Conservation (phyloP, 1,140 invertebrate genomes). For the Euwallacea fornicatus region DNA sequence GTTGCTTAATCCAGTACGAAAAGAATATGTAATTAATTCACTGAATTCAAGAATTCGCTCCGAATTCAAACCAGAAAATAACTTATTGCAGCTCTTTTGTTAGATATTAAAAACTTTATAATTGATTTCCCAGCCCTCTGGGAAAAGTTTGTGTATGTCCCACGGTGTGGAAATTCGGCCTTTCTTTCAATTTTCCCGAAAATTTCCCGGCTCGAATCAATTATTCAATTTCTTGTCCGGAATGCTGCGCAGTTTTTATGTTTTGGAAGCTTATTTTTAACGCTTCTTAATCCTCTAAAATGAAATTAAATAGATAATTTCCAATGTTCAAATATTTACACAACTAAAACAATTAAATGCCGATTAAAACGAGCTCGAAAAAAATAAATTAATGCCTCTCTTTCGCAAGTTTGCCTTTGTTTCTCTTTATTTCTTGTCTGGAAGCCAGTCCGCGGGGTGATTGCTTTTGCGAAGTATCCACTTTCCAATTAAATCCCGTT, state of each 20-base stretch:
- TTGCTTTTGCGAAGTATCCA: conserved; percentile 26
- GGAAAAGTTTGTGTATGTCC: conserved; percentile 28
- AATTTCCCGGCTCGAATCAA: conserved; percentile 27
- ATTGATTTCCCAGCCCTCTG: conserved; percentile 27
- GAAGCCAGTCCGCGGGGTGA: conserved; percentile 18
- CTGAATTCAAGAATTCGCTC: too few relatives aligned
- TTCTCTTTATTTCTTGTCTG: conserved; percentile 3
- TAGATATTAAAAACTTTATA: conserved; percentile 32
- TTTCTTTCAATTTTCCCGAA: conserved; percentile 32
- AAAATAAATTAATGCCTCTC: neutral
- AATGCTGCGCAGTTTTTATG: too few relatives aligned
- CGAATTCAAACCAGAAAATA: too few relatives aligned
- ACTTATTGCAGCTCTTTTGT: conserved; percentile 2
- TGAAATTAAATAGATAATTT: too few relatives aligned
- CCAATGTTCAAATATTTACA: too few relatives aligned
- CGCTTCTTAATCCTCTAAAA: too few relatives aligned
- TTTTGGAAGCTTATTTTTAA: too few relatives aligned
- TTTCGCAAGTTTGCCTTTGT: conserved; percentile 12
- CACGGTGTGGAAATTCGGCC: conserved; percentile 16
- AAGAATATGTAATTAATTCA: too few relatives aligned
- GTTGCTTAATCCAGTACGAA: too few relatives aligned
- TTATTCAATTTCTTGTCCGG: conserved; percentile 25
- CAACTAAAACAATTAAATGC: neutral
- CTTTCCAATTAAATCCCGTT: conserved; percentile 29
- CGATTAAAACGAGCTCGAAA: neutral